phyloP scores from a whole-genome alignment of 2,888 invertebrate species.

The Hyppa rectilinea region DNA sequence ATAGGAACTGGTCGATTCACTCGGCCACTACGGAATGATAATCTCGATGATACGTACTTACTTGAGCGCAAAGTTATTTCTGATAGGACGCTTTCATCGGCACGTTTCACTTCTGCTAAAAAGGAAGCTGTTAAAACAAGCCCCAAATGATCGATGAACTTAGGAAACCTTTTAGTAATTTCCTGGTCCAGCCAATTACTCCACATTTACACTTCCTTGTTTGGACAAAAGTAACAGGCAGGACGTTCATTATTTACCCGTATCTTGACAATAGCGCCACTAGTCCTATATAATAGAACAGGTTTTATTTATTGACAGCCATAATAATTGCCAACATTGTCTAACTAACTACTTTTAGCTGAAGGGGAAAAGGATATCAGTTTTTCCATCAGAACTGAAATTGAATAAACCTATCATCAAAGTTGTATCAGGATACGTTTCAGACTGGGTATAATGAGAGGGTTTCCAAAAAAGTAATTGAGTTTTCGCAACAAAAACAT shows the following conservation, averaged over 20 bases:
- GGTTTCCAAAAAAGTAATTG: slow-evolving; percentile 55
- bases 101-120: slow-evolving; percentile 71
- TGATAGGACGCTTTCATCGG: slow-evolving; percentile 68
- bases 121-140: slow-evolving; percentile 73
- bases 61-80: slow-evolving; percentile 53
- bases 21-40: slow-evolving; percentile 66
- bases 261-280: slow-evolving; percentile 78
- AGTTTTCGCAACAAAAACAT: slow-evolving; percentile 62
- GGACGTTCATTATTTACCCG: slow-evolving; percentile 79
- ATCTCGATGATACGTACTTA: slow-evolving; percentile 64
- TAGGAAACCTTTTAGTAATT: slow-evolving; percentile 77
- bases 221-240: slow-evolving; percentile 77
- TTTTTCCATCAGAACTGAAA: slow-evolving; percentile 47
- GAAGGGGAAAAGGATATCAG: slow-evolving; percentile 39
- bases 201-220: slow-evolving; percentile 83
- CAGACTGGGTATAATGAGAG: slow-evolving; percentile 26
- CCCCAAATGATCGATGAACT: slow-evolving; percentile 78
- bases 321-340: slow-evolving; percentile 59
- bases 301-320: slow-evolving; percentile 77
- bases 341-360: slow-evolving; percentile 55
- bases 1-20: slow-evolving; percentile 76
- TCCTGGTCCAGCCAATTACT: slow-evolving; percentile 80
- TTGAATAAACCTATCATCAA: slow-evolving; percentile 44
- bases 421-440: slow-evolving; percentile 31
- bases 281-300: slow-evolving; percentile 71